phyloP scores from a whole-genome alignment of 2,888 invertebrate genomes.

The Troides helena region DNA sequence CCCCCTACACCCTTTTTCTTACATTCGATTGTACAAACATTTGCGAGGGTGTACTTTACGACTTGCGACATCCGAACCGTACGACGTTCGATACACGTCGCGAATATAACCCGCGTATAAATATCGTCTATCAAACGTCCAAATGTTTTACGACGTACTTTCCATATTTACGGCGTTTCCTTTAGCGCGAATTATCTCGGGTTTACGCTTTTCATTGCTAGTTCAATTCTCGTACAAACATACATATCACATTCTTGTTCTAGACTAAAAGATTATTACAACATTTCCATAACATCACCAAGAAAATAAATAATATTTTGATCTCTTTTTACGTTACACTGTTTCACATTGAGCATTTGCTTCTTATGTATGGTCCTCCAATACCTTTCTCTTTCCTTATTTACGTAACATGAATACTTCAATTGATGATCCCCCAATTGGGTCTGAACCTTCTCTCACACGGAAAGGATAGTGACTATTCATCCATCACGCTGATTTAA shows the following conservation, averaged over 20 bases:
- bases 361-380: no score
- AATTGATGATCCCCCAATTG: no score
- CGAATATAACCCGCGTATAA: slow-evolving; percentile 15
- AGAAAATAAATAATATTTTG: no score
- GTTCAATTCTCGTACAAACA: not conserved
- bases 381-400: no score
- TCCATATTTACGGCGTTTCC: slow-evolving; percentile 13
- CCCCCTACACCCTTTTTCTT: slow-evolving; percentile 5
- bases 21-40: slow-evolving; percentile 17
- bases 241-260: not conserved
- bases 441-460: no score
- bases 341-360: no score
- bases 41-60: slow-evolving; percentile 13
- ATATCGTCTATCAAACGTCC: slow-evolving; percentile 17
- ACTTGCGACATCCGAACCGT: slow-evolving; percentile 5
- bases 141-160: slow-evolving; percentile 19
- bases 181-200: not conserved
- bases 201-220: not conserved
- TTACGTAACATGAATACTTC: no score
- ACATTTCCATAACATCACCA: not conserved
- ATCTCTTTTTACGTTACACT: no score
- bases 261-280: no score
- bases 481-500: no score
- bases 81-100: slow-evolving; percentile 12
- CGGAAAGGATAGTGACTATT: no score